Evolutionary conservation across 2,113 vertebrate genomes (phyloP), one percentile per base, ranked within the genome.

Genomic region (Pipa parva): DNA sequence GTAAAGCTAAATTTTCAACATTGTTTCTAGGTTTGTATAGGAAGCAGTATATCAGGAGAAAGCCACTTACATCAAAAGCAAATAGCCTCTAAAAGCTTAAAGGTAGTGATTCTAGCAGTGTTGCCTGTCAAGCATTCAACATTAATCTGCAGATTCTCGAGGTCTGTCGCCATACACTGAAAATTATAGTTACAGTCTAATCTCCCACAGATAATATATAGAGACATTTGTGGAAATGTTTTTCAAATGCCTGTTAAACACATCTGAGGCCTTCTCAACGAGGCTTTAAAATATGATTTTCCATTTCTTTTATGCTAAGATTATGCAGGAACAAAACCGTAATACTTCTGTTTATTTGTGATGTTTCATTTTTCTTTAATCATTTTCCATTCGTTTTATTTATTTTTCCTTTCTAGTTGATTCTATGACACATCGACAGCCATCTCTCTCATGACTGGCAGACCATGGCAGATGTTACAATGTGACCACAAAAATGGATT

Each of bases 331-430:
- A 36, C 33, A 36, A 12, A 36, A 1, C 18, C 18, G 17, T 17
- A 7, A 18, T 46, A 7, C 18, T 7, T 46, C 15, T 46, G 13
- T 15, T 20, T 49, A 11, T 36, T 57, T 33, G 3, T 58, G 21
- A 36, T 58, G 11, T 36, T 36, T n/a, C 17, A 8, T 42, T 51
- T 56, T 55, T n/a, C 5, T 42, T 65, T 46, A 45, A 57, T 48
- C 28, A 58, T 67, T 18, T 58, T 58, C 4, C 27, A 24, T 58
- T 66, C 45, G 25, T 46, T 57, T 56, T 65, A 65, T 65, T 55
- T 59, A 67, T 58, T 20, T 65, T 65, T 67, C 42, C 37, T 67
- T 67, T 58, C 29, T 55, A 58, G 54, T 31, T 58, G 12, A 56
- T 57, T 36, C 27, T 42, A 21, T 49, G 54, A 67, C 22, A 49